Percentiles rank a stretch among this genome's conserved stretches.
Conservation (phyloP, 1,140 invertebrate genomes). For the Neodiprion lecontei region DNA sequence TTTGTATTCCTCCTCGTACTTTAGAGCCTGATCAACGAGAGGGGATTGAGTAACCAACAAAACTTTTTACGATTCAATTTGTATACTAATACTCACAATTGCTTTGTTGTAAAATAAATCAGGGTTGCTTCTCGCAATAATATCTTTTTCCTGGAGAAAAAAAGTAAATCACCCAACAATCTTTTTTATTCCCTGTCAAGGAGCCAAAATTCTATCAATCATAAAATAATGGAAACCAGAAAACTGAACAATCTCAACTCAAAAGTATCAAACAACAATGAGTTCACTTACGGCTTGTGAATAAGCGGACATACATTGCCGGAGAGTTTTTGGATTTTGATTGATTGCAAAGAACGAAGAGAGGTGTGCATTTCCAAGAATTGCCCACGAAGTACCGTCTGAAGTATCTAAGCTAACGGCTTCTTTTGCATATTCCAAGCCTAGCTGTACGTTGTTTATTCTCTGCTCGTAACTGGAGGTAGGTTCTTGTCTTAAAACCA, state of each 20-base stretch:
- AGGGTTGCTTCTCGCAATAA: slow-evolving; percentile 73
- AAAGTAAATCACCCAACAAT: slow-evolving; percentile 17
- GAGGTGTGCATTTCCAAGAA: slow-evolving; percentile 86
- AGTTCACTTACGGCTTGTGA: slow-evolving; percentile 73
- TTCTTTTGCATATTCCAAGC: slow-evolving; percentile 83
- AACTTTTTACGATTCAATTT: slow-evolving; percentile 18
- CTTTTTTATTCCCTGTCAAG: slow-evolving; percentile 6
- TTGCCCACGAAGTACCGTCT: slow-evolving; percentile 86
- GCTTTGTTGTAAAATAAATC: slow-evolving; percentile 89
- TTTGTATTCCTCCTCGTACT: slow-evolving; percentile 82
- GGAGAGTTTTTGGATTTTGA: slow-evolving; percentile 76
- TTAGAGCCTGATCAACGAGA: slow-evolving; percentile 67
- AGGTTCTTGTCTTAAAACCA: slow-evolving; percentile 77
- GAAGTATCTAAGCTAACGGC: slow-evolving; percentile 81
- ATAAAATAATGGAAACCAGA: not conserved
- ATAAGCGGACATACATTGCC: slow-evolving; percentile 82
- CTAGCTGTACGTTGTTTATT: slow-evolving; percentile 71
- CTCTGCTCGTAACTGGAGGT: slow-evolving; percentile 64
- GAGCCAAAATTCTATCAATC: slow-evolving; percentile 11
- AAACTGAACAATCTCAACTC: slow-evolving; percentile 6
- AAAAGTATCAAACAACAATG: slow-evolving; percentile 20
- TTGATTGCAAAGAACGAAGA: slow-evolving; percentile 79
- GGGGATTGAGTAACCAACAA: slow-evolving; percentile 16
- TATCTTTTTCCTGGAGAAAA: slow-evolving; percentile 72
- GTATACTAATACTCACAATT: slow-evolving; percentile 68